These are phyloP conservation scores for Ibycter americanus DNA, from an alignment of 2,797 vertebrate genomes.

Conservation along the genomic window DNA sequence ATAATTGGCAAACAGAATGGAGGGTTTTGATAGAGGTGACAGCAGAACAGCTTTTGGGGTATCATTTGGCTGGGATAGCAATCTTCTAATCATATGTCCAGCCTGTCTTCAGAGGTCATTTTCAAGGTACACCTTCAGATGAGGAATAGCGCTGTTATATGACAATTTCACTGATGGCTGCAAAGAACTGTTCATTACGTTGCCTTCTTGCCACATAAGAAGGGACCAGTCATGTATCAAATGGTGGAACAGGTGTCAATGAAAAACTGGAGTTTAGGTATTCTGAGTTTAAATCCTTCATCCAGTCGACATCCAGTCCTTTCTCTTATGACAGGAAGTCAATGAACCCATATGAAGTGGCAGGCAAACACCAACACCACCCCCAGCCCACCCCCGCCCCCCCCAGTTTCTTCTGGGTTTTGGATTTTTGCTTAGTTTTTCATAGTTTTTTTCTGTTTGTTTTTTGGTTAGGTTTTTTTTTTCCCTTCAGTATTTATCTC, in stretches of 20 bases:
- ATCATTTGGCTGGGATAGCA: conserved; percentile 9
- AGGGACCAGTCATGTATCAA: neutral
- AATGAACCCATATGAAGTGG: neutral
- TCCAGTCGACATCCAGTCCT: neutral
- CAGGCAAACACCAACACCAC: neutral
- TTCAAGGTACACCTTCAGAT: neutral
- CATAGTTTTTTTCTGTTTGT: neutral
- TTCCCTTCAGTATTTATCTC: neutral
- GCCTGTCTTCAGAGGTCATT: conserved; percentile 23
- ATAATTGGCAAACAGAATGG: conserved; percentile 24
- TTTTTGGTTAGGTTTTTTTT: neutral
- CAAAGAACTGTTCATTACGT: neutral
- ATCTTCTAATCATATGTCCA: conserved; percentile 41
- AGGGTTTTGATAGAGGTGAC: neutral
- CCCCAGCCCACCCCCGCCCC: no score
- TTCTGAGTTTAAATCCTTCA: neutral
- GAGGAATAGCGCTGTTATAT: neutral
- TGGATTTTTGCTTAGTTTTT: neutral
- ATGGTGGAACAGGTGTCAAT: neutral
- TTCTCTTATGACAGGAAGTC: neutral
- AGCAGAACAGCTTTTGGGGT: neutral
- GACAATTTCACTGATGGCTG: conserved; percentile 25
- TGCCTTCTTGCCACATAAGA: neutral
- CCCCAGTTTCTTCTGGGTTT: neutral
- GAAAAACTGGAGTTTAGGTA: neutral